These are phyloP conservation scores for Ceratotherium simum DNA, from an alignment of 2,113 vertebrate genomes.

Conservation along the genomic window DNA sequence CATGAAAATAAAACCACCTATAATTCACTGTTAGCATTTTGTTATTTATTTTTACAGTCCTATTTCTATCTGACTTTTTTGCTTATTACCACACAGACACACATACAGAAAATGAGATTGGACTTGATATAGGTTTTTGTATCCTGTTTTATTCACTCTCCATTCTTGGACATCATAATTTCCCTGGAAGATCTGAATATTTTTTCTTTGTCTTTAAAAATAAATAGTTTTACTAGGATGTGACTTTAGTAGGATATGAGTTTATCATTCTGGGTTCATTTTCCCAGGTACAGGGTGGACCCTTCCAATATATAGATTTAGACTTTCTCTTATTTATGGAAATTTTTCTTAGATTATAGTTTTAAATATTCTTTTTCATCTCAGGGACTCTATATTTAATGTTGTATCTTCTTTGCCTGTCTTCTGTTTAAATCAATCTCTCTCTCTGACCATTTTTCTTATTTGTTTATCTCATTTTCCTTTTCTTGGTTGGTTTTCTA, in stretches of 20 bases:
- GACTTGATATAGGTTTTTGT: background rate
- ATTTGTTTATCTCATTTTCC: no score
- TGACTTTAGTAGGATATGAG: background rate
- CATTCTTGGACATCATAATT: background rate
- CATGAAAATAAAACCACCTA: background rate
- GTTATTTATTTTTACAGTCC: background rate
- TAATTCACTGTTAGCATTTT: background rate
- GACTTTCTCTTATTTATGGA: no score
- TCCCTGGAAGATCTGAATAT: background rate
- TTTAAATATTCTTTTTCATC: background rate
- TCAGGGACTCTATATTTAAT: no score
- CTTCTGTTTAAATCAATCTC: no score
- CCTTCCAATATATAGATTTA: no score
- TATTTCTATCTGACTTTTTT: background rate
- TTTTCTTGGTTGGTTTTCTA: no score
- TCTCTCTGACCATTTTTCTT: no score
- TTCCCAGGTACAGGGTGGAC: background rate
- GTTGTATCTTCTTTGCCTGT: no score
- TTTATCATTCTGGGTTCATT: background rate
- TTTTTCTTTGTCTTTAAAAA: background rate
- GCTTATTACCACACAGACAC: background rate
- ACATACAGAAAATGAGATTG: background rate
- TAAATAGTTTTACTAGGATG: background rate
- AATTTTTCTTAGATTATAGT: no score
- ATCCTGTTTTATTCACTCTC: background rate